Base-by-base conservation (phyloP, 2,113 vertebrate genomes). In the Okapia johnstoni region DNA sequence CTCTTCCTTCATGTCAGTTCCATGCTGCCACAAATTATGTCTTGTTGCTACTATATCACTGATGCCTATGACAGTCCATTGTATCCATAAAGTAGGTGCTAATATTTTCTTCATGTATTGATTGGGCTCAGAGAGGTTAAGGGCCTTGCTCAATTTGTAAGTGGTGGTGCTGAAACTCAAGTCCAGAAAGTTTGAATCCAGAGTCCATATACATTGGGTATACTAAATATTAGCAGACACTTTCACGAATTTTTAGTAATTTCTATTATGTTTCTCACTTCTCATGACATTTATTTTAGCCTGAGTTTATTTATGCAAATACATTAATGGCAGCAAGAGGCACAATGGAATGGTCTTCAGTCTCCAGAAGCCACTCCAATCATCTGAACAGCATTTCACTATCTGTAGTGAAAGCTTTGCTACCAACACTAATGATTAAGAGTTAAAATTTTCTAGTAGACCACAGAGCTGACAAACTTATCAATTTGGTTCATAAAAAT, bases 401-500 rank as follows among this genome's bases (percentile, higher is more conserved):
- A 0, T 36, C 40, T 57, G 12, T 14, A 57, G 15, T 21, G 25
- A 92, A 93, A 15, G 30, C 4, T 92, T 80, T 87, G 52, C 25
- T 86, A 46, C 33, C 52, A 84, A 54, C 15, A 61, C 10, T 21
- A 85, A 93, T 36, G 86, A 84, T 84, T 83, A 96, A 90, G 63
- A 87, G 11, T 46, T 79, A 55, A 50, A 88, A 79, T 26, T 79
- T 93, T 86, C 52, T 36, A 95, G 33, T 25, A 66, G 17, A 60
- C 40, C 55, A 55, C 6, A 36, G 14, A 70, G 83, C 52, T 58
- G 12, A 58, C 90, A 48, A 5, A 8, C 8, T 63, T 83, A 88
- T 73, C 88, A 94, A 55, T 93, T 87, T 94, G 73, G 61, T 58
- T 92, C n/a, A 30, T 87, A 83, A 96, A 89, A 91, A 94, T 96